A percentile compares a stretch with the other conserved stretches of the same genome.
Evolutionary conservation across 2,113 vertebrate genomes (phyloP).

Genomic region (Coptodon bakossiorum): DNA sequence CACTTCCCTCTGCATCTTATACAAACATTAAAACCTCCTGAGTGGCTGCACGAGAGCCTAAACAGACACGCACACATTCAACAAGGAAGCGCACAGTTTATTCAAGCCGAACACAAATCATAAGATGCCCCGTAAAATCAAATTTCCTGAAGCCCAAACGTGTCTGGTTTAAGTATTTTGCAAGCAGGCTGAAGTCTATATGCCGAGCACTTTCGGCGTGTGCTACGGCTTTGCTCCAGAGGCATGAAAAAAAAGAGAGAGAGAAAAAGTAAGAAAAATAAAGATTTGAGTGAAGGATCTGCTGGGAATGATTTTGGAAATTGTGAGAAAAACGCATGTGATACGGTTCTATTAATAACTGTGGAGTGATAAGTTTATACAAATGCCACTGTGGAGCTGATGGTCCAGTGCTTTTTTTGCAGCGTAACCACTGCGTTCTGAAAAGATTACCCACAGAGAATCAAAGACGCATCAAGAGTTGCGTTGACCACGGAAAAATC

Average conservation of each 20-base stretch:
- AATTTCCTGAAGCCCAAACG: constrained; percentile 50
- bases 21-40: constrained; percentile 2
- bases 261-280: background rate
- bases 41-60: background rate
- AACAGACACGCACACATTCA: background rate
- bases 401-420: constrained; percentile 31
- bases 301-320: constrained; percentile 1
- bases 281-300: background rate
- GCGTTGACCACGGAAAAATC: background rate
- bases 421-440: background rate
- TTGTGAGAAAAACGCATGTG: background rate
- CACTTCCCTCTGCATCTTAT: constrained; percentile 6
- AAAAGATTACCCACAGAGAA: background rate
- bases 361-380: constrained; percentile 37
- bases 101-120: constrained; percentile 49
- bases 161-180: constrained; percentile 15
- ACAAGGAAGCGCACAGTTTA: background rate
- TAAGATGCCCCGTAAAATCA: constrained; percentile 39
- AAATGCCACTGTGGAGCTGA: constrained; percentile 33
- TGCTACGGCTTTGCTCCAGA: background rate
- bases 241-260: background rate
- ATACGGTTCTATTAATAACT: constrained; percentile 40
- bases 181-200: background rate
- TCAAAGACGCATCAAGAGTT: background rate
- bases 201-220: background rate